Base-by-base conservation (phyloP, 30 jellyfish, hydroid and myxozoan species). In the Rhopilema esculentum region DNA sequence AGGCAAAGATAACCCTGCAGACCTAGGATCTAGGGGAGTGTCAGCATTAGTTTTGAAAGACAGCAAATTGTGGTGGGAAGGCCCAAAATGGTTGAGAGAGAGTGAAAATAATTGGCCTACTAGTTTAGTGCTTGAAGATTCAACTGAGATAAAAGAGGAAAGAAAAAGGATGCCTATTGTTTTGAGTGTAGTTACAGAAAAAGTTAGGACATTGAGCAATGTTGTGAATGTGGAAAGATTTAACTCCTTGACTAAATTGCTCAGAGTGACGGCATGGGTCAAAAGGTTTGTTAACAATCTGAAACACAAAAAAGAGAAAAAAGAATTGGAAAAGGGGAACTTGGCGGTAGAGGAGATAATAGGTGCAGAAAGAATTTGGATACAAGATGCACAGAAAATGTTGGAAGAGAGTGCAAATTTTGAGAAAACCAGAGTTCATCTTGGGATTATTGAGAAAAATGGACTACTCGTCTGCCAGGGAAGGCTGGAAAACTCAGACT, bases 31-130 rank as follows among this genome's bases (percentile, higher is more conserved):
- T 31, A 73, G 84, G 30, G 84, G 84, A 27, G 84, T 25, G 24
- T 22, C 84, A 28, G 76, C 80, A 18, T 31, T 21, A 28, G 16
- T 28, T 22, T 73, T 73, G 77, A 8, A 21, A 9, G 27, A 73
- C 24, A 73, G 80, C 84, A 49, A 73, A n/a, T 27, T 73, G 25
- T 73, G 84, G 77, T 73, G 84, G 84, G 80, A 73, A 28, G 88
- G 88, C 16, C 88, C 88, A 19, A n/a, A 19, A 18, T 77, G 86
- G 88, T 26, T 77, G 40, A 49, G 51, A 28, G 79, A 73, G 79
- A 49, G 84, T 28, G 75, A 73, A 28, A 73, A 22, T 28, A 27
- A 73, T 73, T 73, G 84, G 78, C 77, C 77, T 31, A 73, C 77
- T 26, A 66, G 77, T n/a, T 66, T 66, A 66, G 77, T 66, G 77